Base-by-base conservation (phyloP, 2,797 vertebrate genomes). In the Paratrypauchen microcephalus region DNA sequence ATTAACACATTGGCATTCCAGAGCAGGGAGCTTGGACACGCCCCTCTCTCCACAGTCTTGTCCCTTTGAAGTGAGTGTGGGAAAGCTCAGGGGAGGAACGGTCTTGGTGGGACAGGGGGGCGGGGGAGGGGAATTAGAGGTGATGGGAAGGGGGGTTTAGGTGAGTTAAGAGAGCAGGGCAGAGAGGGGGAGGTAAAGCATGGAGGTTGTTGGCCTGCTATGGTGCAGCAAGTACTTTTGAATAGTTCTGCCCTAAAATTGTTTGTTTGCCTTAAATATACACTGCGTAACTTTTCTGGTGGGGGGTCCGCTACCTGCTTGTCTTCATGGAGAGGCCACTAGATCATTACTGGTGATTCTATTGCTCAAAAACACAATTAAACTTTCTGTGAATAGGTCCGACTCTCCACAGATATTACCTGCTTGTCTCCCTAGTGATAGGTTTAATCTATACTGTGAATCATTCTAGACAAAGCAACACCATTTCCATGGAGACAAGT, bases 61-160 rank as follows among this genome's bases (percentile, higher is more conserved):
- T 81, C 72, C 72, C 87, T 92, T 92, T 92, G 88, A 92, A 89
- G 89, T 87, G 87, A 92, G 90, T 93, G 91, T 94, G 92, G 92
- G 92, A 93, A 93, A 91, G 83, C 86, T 87, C 87, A 79, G 82
- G 78, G 86, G 89, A 91, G 86, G 89, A 91, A 78, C 82, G 84
- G 89, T 89, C 88, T 85, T 85, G 70, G 60, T 63, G 60, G 60
- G 60, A 45, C 36, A 6, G 30, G 21, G 69, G 82, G 78, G 24
- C 66, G 73, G 76, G 9, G 65, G 16, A 61, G 30, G 36, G 59
- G 55, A 59, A 45, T 9, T 32, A 45, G 72, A 32, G 32, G 28
- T 65, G 45, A 30, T 21, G 21, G 32, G 15, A 18, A 12, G 60
- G 60, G 32, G 36, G 41, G 32, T 32, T 32, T 18, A 32, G 28